Evolutionary conservation across 2,113 vertebrate species (phyloP), one percentile per base, ranked within the genome.

Genomic region (Oceanodroma tethys): DNA sequence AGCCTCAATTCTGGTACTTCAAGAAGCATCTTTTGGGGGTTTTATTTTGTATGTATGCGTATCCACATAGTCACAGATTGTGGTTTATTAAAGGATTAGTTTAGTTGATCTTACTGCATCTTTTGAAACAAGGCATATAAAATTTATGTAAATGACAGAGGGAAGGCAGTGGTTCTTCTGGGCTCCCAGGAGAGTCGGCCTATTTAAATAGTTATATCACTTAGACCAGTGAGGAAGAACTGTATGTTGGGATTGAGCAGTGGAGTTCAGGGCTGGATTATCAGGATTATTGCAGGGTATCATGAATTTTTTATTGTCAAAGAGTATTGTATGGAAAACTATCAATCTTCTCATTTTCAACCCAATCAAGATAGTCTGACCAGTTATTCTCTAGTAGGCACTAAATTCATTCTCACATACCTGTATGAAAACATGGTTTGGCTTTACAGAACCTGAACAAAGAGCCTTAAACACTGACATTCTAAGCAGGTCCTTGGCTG

Each of bases 21-120:
- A 26, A 3, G 3, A 55, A 55, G 16, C 12, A 29, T 16, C 5
- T 67, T 76, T 22, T 5, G 0, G 7, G 13, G 7, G 0, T 42
- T 72, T 65, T 58, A 7, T 60, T 81, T 66, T 71, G 10, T 26
- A 15, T 2, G 0, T 67, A 6, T 12, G 36, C 13, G 10, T 48
- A 56, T 48, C 36, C 7, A 26, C 19, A 10, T 9, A 34, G 11
- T 56, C 60, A 48, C 34, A 72, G 16, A 21, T 16, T 22, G 15
- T 36, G n/a, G 29, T 30, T 81, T 53, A 38, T 52, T 66, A 63
- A 78, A 73, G 10, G 14, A 76, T 53, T 75, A 36, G 19, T 47
- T 63, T 34, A 22, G n/a, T 13, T 23, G 11, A 58, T 58, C 82
- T 58, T 19, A 42, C 17, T 38, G 8, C 23, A 53, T 48, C 22